Evolutionary conservation across 2,888 invertebrate species (phyloP), one percentile per base, ranked within the genome.

Genomic region (Leucophenga maculata): DNA sequence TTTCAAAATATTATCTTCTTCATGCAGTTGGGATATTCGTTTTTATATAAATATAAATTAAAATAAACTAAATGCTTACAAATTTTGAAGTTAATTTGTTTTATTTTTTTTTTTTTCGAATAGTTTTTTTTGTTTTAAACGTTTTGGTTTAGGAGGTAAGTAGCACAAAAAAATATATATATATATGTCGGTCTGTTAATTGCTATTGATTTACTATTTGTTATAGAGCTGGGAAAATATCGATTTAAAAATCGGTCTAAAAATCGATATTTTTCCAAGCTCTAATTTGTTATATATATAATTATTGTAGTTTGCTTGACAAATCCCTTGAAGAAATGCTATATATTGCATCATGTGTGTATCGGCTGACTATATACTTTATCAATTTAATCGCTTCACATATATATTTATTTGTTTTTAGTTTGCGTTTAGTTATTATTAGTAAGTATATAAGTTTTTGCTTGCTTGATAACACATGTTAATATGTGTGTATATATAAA

Each of bases 11-110:
- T 55, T 2, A 16, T 55, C 13, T 55, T 55, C 22, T 26, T 50
- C 22, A 55, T 48, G 52, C 64, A 64, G 84, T 84, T 81, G 84
- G 84, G 80, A 78, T 82, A 78, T 75, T 80, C 82, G 84, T 78
- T 75, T 77, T 73, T 69, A 72, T 70, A 74, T 73, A 73, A 62
- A 68, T 65, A 64, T 54, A 50, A 39, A 39, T 39, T 39, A 39
- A 39, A 11, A 77, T 66, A 68, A 72, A 74, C 74, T 79, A 78
- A 79, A 81, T 83, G 76, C 81, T 67, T 72, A 48, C 46, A 57
- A 66, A 55, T 74, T 68, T 68, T 57, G 46, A 32, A 50, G 16
- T 52, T 64, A 13, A 14, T 62, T 62, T 67, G 62, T 67, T 48
- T n/a, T 50, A 14, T 57, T 26, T n/a, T 16, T 16, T 52, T 14